Evolutionary conservation across 2,113 vertebrate species (phyloP).

Genomic region (Rhynchomys soricoides): DNA sequence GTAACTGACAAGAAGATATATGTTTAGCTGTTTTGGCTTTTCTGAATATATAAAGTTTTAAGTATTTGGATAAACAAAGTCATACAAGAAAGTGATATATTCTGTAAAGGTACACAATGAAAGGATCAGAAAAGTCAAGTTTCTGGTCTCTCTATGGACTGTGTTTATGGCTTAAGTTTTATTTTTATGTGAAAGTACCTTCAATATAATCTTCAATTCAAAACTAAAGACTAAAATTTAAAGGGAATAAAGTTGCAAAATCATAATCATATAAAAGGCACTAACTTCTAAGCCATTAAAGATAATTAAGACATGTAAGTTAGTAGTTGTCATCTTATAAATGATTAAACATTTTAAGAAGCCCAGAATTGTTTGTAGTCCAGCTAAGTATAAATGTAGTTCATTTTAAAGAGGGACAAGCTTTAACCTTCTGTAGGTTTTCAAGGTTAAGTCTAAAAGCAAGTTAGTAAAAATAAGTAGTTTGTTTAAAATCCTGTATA

Average conservation of each 20-base stretch:
- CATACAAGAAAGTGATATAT: neutral
- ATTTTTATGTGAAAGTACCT: neutral
- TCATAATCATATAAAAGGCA: neutral
- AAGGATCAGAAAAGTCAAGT: neutral
- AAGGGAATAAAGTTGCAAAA: neutral
- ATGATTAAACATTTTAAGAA: neutral
- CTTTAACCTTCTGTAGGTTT: neutral
- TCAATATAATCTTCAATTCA: neutral
- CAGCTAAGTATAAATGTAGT: neutral
- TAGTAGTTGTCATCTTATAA: neutral
- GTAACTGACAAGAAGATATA: neutral
- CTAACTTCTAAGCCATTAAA: neutral
- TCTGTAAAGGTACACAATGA: neutral
- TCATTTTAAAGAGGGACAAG: neutral
- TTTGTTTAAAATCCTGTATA: neutral
- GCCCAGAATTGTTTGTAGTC: neutral
- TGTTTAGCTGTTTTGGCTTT: neutral
- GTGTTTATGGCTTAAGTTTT: neutral
- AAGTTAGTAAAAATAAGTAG: neutral
- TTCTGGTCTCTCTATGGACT: neutral
- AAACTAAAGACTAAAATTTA: neutral
- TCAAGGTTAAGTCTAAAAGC: neutral
- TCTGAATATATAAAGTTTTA: neutral
- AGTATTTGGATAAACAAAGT: neutral
- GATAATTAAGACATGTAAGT: neutral